Evolutionary conservation across 2,797 vertebrate species (phyloP).

Genomic region (Falco rusticolus): DNA sequence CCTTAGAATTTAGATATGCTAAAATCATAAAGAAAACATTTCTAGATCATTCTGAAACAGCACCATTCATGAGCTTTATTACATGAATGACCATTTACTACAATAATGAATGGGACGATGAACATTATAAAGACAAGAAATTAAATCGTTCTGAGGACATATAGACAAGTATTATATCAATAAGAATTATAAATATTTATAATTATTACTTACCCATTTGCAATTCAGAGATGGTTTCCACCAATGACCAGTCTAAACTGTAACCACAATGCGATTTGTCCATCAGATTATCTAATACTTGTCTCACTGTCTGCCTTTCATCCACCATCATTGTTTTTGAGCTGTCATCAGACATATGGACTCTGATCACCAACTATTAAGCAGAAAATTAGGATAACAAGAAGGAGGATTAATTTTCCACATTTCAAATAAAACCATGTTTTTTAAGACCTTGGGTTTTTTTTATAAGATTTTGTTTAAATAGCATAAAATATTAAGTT

Average conservation of each 20-base stretch:
- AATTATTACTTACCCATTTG: conserved; percentile 90
- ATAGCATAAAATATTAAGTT: neutral
- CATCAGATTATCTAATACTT: conserved; percentile 96
- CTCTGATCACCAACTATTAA: conserved; percentile 92
- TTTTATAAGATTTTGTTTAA: neutral
- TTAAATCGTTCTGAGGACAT: neutral
- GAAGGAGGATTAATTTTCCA: neutral
- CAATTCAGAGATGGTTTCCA: conserved; percentile 94
- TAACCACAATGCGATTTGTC: conserved; percentile 97
- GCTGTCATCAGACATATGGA: conserved; percentile 98
- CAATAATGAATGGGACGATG: neutral
- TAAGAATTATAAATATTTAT: neutral
- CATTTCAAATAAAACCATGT: neutral
- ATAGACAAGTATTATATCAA: neutral
- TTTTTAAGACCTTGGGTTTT: neutral
- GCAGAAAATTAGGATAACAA: conserved; percentile 26
- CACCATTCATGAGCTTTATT: neutral
- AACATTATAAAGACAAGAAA: neutral
- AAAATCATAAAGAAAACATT: neutral
- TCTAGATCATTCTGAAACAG: neutral
- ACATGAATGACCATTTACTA: neutral
- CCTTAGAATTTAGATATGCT: neutral
- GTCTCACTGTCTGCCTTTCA: conserved; percentile 94
- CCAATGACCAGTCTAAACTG: conserved; percentile 96
- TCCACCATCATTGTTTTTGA: conserved; percentile 99